Conservation (phyloP, 2,113 vertebrate species). For the Beaufortia kweichowensis region DNA sequence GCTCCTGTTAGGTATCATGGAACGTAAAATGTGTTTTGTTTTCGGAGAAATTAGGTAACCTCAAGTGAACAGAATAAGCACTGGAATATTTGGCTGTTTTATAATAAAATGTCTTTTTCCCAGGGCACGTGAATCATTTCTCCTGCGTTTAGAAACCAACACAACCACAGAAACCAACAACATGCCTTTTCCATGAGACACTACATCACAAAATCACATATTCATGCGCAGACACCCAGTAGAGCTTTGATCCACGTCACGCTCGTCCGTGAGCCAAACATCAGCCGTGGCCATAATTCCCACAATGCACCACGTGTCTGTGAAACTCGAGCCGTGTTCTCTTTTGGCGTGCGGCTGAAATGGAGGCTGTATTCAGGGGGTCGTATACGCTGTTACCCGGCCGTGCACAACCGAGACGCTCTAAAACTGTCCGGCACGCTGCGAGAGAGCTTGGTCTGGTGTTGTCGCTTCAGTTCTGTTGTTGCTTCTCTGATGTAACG, state of each 20-base stretch:
- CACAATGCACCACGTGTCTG: slow-evolving; percentile 40
- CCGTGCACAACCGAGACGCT: background rate
- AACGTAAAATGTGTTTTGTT: background rate
- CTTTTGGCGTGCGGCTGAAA: slow-evolving; percentile 55
- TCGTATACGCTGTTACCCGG: slow-evolving; percentile 29
- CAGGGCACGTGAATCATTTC: too few relatives aligned
- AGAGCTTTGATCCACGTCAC: background rate
- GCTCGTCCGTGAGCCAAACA: slow-evolving; percentile 53
- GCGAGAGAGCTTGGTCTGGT: background rate
- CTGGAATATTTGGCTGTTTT: background rate
- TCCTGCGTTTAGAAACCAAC: slow-evolving; percentile 6
- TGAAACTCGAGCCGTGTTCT: slow-evolving; percentile 58
- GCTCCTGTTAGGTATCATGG: background rate
- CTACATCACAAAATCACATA: background rate
- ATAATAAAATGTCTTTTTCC: background rate
- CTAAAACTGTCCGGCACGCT: background rate
- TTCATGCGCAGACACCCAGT: slow-evolving; percentile 9
- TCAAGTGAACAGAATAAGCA: background rate
- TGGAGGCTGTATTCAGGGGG: slow-evolving; percentile 41
- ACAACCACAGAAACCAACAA: background rate
- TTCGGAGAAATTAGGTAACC: background rate
- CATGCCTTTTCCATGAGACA: background rate
- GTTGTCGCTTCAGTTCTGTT: background rate
- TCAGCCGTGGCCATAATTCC: slow-evolving; percentile 41
- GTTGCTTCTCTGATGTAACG: background rate